Evolutionary conservation across 1,140 invertebrate genomes (phyloP).

Genomic region (Paramacrobiotus metropolitanus): DNA sequence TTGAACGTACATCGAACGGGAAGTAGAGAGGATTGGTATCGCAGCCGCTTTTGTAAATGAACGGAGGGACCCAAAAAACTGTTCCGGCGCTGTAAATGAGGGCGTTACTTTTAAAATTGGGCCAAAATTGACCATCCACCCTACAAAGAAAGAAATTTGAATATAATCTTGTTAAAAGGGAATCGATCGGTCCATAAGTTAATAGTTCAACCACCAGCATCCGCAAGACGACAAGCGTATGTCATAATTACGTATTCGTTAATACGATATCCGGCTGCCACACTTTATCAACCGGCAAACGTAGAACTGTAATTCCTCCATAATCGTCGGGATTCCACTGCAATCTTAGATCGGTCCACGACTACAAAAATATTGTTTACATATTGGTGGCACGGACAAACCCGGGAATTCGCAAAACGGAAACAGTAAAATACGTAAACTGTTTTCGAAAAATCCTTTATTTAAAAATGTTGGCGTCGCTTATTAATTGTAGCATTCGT

Average conservation of each 20-base stretch:
- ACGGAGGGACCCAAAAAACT: conserved; percentile 32
- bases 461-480: no score
- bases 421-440: no score
- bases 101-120: conserved; percentile 81
- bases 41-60: conserved; percentile 68
- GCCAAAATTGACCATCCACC: not conserved
- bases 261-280: conserved; percentile 99
- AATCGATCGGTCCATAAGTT: no score
- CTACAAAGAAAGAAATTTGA: no score
- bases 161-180: no score
- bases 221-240: no score
- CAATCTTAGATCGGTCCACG: conserved; percentile 93
- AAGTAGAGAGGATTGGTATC: conserved; percentile 2
- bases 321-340: conserved; percentile 95
- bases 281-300: conserved; percentile 89
- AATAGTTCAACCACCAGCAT: no score
- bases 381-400: no score
- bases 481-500: no score
- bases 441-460: no score
- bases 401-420: no score
- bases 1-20: not conserved
- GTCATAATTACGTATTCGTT: conserved; percentile 99
- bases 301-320: conserved; percentile 76
- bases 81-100: conserved; percentile 32
- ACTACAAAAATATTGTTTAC: conserved; percentile 23